Conservation (phyloP, 2,888 invertebrate genomes). For the Hyalella azteca region DNA sequence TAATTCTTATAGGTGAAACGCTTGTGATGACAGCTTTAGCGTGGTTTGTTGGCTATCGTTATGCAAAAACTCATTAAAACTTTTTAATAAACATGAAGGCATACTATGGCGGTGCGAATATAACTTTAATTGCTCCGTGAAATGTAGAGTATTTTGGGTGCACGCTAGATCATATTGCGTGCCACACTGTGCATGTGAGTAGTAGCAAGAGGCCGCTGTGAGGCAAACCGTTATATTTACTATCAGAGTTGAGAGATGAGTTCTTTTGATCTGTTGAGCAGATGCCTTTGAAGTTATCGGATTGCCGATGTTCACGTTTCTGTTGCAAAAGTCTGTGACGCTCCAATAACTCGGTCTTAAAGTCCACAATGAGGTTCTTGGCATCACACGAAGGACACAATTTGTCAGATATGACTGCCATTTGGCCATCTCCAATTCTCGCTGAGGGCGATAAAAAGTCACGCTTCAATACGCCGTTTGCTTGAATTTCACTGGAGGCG, state of each 20-base stretch:
- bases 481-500: neutral
- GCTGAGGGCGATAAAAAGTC: too few relatives aligned
- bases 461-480: neutral
- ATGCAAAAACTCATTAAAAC: too few relatives aligned
- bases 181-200: constrained; percentile 9
- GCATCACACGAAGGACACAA: constrained; percentile 11
- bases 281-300: neutral
- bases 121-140: too few relatives aligned
- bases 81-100: too few relatives aligned
- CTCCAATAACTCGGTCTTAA: constrained; percentile 2
- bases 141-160: too few relatives aligned
- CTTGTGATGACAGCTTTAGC: too few relatives aligned
- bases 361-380: neutral
- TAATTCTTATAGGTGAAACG: too few relatives aligned
- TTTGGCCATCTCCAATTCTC: neutral
- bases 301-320: neutral
- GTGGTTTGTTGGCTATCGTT: too few relatives aligned
- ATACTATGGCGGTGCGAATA: too few relatives aligned
- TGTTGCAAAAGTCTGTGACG: constrained; percentile 8
- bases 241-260: neutral
- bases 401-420: neutral
- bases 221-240: constrained; percentile 10
- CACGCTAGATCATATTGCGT: constrained; percentile 8
- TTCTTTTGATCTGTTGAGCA: neutral
- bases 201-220: neutral